phyloP scores from a whole-genome alignment of 2,888 invertebrate genomes.

The Andrena haemorrhoa region DNA sequence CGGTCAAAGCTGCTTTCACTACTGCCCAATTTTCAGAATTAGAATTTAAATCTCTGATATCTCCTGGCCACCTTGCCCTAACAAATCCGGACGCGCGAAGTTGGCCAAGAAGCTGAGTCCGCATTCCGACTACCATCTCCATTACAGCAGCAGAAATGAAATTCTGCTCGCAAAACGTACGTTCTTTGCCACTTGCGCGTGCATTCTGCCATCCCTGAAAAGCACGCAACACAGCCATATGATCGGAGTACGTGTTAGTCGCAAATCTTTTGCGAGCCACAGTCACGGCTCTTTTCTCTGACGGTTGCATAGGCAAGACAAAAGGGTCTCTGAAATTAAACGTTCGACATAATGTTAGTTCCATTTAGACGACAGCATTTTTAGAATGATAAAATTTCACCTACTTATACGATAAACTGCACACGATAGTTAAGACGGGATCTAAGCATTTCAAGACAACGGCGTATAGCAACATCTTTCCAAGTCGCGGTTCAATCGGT shows the following conservation, averaged over 20 bases:
- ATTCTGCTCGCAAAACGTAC: conserved; percentile 90
- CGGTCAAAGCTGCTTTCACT: conserved; percentile 94
- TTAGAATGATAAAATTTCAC: conserved; percentile 57
- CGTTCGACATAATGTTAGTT: neutral
- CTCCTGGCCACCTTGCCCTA: conserved; percentile 87
- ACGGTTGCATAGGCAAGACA: conserved; percentile 90
- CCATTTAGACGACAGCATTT: neutral
- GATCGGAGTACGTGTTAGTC: conserved; percentile 94
- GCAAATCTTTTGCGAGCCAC: conserved; percentile 90
- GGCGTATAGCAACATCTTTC: conserved; percentile 96
- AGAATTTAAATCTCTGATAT: conserved; percentile 92
- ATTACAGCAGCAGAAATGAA: conserved; percentile 93
- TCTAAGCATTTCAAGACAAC: conserved; percentile 96
- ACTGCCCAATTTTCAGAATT: conserved; percentile 96
- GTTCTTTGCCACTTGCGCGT: conserved; percentile 88
- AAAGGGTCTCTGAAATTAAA: conserved; percentile 89
- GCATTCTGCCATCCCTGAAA: conserved; percentile 90
- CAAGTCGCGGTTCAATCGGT: conserved; percentile 95
- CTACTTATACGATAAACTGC: conserved; percentile 92
- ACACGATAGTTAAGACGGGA: conserved; percentile 96
- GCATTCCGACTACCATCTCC: conserved; percentile 95
- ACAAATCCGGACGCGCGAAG: conserved; percentile 92
- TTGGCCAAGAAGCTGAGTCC: conserved; percentile 93
- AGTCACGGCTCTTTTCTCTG: conserved; percentile 88
- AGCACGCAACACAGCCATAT: conserved; percentile 93